Conservation (phyloP, 2,113 vertebrate genomes). For the Gracilinanus agilis region DNA sequence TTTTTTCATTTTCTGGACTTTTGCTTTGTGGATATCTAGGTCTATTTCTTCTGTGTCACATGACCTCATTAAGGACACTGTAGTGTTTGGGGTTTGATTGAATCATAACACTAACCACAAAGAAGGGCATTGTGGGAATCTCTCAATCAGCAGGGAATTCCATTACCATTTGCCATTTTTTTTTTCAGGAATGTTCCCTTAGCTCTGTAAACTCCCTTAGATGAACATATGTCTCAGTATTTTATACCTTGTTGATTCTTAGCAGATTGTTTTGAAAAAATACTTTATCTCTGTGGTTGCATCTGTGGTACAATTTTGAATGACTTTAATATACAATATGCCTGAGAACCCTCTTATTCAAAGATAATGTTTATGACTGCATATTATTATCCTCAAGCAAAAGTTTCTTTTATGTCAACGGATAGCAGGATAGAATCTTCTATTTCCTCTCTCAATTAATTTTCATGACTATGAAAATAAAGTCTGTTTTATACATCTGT, state of each 20-base stretch:
- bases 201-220: not conserved
- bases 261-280: not conserved
- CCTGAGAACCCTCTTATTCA: not conserved
- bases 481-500: not conserved
- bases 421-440: not conserved
- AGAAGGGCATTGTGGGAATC: not conserved
- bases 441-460: not conserved
- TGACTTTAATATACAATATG: not conserved
- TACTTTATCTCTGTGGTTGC: not conserved
- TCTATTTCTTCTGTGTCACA: not conserved
- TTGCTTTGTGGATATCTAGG: not conserved
- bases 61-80: not conserved
- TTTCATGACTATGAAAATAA: not conserved
- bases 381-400: not conserved
- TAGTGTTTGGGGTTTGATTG: not conserved
- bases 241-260: not conserved
- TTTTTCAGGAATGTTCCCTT: not conserved
- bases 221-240: not conserved
- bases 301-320: not conserved
- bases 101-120: not conserved
- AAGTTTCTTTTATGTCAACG: not conserved
- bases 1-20: constrained; percentile 4
- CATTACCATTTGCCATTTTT: not conserved
- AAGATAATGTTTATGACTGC: not conserved
- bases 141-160: not conserved